These are phyloP conservation scores for Spondyliosoma cantharus DNA, from an alignment of 2,797 vertebrate species.

Conservation along the genomic window DNA sequence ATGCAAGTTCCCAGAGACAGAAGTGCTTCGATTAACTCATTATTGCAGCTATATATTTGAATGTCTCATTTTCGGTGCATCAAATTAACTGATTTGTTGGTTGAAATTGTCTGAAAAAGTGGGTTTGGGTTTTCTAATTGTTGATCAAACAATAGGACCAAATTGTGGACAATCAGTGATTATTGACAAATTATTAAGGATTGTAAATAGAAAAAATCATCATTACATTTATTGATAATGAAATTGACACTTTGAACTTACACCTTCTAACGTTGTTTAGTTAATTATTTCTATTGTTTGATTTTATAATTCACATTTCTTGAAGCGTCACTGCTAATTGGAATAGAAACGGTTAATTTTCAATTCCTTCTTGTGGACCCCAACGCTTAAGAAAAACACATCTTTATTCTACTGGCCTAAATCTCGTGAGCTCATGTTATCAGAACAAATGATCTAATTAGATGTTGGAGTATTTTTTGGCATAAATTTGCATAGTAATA, in stretches of 20 bases:
- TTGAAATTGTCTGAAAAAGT: too few species aligned
- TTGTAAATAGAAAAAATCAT: not conserved
- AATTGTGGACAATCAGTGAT: not conserved
- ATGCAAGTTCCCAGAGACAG: not conserved
- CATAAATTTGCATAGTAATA: slow-evolving; percentile 18
- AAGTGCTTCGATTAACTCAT: too few species aligned
- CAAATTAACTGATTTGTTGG: too few species aligned
- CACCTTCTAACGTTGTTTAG: not conserved
- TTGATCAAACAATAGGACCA: not conserved
- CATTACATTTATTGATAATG: not conserved
- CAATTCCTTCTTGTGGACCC: not conserved
- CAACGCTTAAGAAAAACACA: not conserved
- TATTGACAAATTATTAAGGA: too few species aligned
- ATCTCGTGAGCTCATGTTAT: not conserved
- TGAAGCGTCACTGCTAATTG: not conserved
- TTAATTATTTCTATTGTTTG: not conserved
- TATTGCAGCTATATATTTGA: too few species aligned
- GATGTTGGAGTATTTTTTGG: slow-evolving; percentile 14
- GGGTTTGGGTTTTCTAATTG: not conserved
- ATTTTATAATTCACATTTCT: too few species aligned
- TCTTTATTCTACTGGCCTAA: not conserved
- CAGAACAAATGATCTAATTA: slow-evolving; percentile 13
- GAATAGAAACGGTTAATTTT: not conserved
- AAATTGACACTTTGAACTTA: not conserved
- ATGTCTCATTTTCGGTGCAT: too few species aligned